Percentiles rank a stretch among this genome's conserved stretches.
These are phyloP conservation scores for Heliconius himera DNA, from an alignment of 1,140 invertebrate species.

Conservation along the genomic window DNA sequence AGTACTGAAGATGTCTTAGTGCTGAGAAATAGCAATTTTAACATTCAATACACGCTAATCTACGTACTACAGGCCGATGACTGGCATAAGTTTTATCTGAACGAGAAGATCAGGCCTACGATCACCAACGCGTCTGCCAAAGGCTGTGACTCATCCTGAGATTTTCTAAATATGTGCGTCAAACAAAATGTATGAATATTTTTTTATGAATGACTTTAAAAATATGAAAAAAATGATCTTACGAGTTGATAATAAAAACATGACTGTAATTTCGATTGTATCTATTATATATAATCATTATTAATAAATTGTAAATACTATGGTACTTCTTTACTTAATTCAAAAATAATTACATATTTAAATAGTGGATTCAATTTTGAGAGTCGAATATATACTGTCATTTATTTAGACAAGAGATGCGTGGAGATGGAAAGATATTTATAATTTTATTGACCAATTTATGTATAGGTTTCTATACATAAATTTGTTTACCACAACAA, in stretches of 20 bases:
- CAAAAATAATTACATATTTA: not conserved
- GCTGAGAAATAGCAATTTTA: not conserved
- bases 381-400: not conserved
- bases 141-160: not conserved
- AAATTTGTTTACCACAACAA: not conserved
- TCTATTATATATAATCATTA: not conserved
- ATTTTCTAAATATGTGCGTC: not conserved
- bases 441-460: not conserved
- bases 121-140: not conserved
- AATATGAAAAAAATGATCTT: not conserved
- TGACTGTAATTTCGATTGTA: not conserved
- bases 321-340: too few relatives aligned
- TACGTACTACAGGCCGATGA: not conserved
- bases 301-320: too few relatives aligned
- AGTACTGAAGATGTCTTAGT: not conserved
- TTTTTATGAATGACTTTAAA: not conserved
- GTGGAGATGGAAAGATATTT: not conserved
- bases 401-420: not conserved
- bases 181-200: not conserved
- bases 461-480: not conserved
- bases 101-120: not conserved
- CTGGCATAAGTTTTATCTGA: not conserved
- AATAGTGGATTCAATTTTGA: not conserved
- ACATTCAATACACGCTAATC: not conserved
- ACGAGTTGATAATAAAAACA: not conserved